Evolutionary conservation across 2,797 vertebrate genomes (phyloP).

Genomic region (Pampus argenteus): DNA sequence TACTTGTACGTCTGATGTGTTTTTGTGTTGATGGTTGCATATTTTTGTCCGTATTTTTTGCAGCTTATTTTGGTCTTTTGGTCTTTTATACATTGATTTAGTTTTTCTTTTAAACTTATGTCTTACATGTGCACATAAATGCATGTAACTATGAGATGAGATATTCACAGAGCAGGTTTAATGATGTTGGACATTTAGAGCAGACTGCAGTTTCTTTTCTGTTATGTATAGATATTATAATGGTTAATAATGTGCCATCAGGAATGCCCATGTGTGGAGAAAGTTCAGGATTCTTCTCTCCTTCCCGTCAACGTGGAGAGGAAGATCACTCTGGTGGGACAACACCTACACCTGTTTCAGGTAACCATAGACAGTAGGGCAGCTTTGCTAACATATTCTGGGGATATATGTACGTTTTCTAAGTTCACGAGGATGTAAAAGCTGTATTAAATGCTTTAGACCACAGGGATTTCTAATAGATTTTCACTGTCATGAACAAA

Average conservation of each 20-base stretch:
- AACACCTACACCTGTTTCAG: slow-evolving; percentile 92
- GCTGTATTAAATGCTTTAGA: background rate
- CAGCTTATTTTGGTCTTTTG: background rate
- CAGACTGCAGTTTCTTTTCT: background rate
- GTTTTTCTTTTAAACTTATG: background rate
- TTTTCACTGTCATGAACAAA: background rate
- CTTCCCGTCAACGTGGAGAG: slow-evolving; percentile 90
- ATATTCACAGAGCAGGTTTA: background rate
- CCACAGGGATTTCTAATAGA: background rate
- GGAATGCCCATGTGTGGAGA: slow-evolving; percentile 93
- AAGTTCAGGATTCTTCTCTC: slow-evolving; percentile 87
- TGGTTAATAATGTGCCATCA: slow-evolving; percentile 57
- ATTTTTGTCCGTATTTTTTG: background rate
- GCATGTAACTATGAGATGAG: background rate
- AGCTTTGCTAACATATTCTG: background rate
- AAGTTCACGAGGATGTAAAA: background rate
- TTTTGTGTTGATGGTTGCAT: background rate
- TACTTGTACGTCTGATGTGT: background rate
- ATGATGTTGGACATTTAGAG: background rate
- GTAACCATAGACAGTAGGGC: slow-evolving; percentile 73
- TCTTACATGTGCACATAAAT: too few species aligned
- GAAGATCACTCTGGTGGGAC: slow-evolving; percentile 90
- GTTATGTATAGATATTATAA: slow-evolving; percentile 7
- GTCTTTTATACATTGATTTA: background rate
- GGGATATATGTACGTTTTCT: background rate